phyloP scores from a whole-genome alignment of 2,113 vertebrate genomes.

The Plectropomus leopardus region DNA sequence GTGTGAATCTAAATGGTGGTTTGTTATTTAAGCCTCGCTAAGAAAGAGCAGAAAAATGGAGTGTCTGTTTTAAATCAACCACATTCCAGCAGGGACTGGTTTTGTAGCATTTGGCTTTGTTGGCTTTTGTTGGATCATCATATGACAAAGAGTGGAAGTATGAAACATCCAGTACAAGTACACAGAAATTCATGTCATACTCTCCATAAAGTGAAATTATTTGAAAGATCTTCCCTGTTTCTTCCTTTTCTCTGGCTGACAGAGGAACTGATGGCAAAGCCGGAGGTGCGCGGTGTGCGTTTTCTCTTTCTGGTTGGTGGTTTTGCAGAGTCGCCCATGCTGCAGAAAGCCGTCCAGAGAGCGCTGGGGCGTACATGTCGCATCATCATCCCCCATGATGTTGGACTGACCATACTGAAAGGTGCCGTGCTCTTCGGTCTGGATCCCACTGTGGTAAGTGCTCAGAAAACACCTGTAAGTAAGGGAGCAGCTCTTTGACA shows the following conservation, averaged over 20 bases:
- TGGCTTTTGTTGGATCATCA: not conserved
- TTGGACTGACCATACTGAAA: slow-evolving; percentile 95
- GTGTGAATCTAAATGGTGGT: not conserved
- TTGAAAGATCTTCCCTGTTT: not conserved
- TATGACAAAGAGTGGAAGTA: not conserved
- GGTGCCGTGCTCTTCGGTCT: slow-evolving; percentile 96
- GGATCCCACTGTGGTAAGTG: slow-evolving; percentile 90
- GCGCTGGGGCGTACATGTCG: slow-evolving; percentile 88
- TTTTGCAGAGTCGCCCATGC: slow-evolving; percentile 94
- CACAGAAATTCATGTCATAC: not conserved
- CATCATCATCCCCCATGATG: slow-evolving; percentile 94
- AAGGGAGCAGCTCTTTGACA: not conserved
- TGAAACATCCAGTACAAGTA: too few species aligned
- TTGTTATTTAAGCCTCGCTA: slow-evolving; percentile 11
- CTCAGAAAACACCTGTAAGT: not conserved
- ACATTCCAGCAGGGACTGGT: too few species aligned
- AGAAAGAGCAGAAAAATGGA: not conserved
- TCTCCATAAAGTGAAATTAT: not conserved
- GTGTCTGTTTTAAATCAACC: too few species aligned
- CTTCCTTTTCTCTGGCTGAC: not conserved
- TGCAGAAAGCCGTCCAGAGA: slow-evolving; percentile 90
- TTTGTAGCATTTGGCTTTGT: too few species aligned
- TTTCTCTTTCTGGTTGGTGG: slow-evolving; percentile 97
- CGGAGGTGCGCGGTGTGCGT: slow-evolving; percentile 90
- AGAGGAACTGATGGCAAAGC: slow-evolving; percentile 90